A percentile compares a stretch with the other conserved stretches of the same genome.
phyloP scores from a whole-genome alignment of 1,140 invertebrate genomes.

The Penaeus chinensis region DNA sequence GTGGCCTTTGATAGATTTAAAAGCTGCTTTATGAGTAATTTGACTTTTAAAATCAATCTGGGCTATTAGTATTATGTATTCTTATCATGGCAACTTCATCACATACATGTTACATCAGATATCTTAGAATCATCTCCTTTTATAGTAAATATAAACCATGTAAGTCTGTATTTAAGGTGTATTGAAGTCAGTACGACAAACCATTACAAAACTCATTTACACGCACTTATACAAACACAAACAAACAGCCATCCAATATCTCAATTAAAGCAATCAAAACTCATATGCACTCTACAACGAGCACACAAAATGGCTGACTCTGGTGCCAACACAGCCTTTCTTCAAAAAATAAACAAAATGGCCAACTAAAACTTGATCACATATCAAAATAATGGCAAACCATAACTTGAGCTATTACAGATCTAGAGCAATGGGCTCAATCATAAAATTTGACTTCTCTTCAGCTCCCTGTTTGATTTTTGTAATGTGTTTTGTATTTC shows the following conservation, averaged over 20 bases:
- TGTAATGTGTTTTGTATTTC: not conserved
- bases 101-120: not conserved
- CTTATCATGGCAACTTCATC: too few species aligned
- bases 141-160: not conserved
- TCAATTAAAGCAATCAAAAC: not conserved
- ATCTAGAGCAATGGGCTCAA: constrained; percentile 45
- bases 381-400: constrained; percentile 56
- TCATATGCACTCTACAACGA: constrained; percentile 57
- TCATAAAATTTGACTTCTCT: constrained; percentile 29
- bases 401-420: constrained; percentile 54
- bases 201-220: constrained; percentile 15
- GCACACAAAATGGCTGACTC: constrained; percentile 55
- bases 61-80: too few species aligned
- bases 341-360: constrained; percentile 50
- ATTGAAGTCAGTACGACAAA: constrained; percentile 6
- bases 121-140: not conserved
- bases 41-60: too few species aligned
- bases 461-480: not conserved
- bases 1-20: too few species aligned
- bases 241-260: constrained; percentile 31
- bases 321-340: constrained; percentile 58
- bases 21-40: too few species aligned
- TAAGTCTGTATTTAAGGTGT: not conserved
- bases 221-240: constrained; percentile 14
- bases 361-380: constrained; percentile 54